Percentiles rank a stretch among this genome's conserved stretches.
Evolutionary conservation across 2,888 invertebrate genomes (phyloP).

Genomic region (Piscicola geometra): DNA sequence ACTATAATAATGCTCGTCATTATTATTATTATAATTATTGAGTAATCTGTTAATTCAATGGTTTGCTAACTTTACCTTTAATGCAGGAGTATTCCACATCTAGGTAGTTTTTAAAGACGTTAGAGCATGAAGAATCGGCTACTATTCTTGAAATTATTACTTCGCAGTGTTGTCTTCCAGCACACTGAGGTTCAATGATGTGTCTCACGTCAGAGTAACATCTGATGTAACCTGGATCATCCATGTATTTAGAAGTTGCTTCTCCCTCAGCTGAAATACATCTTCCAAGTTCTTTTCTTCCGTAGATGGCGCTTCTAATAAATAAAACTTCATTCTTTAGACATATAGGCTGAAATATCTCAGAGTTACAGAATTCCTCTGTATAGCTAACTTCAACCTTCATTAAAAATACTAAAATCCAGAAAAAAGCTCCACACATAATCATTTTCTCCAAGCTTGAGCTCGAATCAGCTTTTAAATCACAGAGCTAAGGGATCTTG

Average conservation of each 20-base stretch:
- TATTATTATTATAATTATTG: no score
- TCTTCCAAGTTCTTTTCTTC: conserved; percentile 13
- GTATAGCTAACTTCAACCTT: background rate
- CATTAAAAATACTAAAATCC: no score
- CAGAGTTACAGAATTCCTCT: conserved; percentile 23
- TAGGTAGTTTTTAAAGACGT: background rate
- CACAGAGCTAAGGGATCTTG: no score
- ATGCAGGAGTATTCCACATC: conserved; percentile 13
- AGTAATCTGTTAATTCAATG: no score
- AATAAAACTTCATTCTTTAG: conserved; percentile 10
- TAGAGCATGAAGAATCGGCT: background rate
- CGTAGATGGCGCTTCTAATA: conserved; percentile 9
- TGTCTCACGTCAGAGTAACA: conserved; percentile 21
- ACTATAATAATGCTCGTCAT: no score
- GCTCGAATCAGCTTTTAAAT: no score
- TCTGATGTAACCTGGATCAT: conserved; percentile 6
- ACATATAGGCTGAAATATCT: conserved; percentile 21
- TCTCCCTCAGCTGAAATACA: conserved; percentile 13
- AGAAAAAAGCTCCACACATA: no score
- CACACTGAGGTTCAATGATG: conserved; percentile 20
- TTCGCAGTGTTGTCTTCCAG: conserved; percentile 5
- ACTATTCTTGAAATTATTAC: background rate
- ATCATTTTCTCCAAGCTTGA: no score
- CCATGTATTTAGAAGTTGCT: background rate
- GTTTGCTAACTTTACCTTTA: conserved; percentile 13